A percentile compares a stretch with the other conserved stretches of the same genome.
phyloP scores from a whole-genome alignment of 2,797 vertebrate genomes.

The Syngnathus rostellatus region DNA sequence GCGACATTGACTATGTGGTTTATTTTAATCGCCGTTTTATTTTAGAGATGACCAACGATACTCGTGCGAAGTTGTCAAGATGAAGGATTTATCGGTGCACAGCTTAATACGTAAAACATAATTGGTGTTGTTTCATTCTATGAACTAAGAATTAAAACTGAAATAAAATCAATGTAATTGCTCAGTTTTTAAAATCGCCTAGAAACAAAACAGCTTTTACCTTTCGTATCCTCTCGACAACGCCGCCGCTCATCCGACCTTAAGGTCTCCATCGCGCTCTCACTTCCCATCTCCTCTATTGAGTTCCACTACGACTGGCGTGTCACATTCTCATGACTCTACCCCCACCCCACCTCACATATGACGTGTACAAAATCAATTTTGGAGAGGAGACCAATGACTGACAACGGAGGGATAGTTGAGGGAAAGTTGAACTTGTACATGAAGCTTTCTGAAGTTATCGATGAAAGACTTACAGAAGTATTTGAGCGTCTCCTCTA shows the following conservation, averaged over 20 bases:
- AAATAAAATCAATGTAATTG: not conserved
- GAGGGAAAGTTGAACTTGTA: no score
- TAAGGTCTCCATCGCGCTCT: conserved; percentile 14
- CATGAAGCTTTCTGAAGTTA: no score
- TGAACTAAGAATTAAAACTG: not conserved
- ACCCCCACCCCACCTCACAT: no score
- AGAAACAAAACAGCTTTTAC: conserved; percentile 57
- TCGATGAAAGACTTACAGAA: conserved; percentile 79
- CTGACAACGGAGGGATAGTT: not conserved
- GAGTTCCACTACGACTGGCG: conserved; percentile 6
- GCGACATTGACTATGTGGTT: not conserved
- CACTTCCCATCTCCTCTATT: conserved; percentile 7
- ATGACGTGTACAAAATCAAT: not conserved
- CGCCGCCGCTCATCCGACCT: conserved; percentile 38
- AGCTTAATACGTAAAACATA: no score
- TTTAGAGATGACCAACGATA: no score
- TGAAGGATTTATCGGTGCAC: no score
- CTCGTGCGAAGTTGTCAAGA: no score
- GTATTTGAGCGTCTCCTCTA: conserved; percentile 97
- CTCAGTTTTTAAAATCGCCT: not conserved
- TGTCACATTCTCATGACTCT: conserved; percentile 26
- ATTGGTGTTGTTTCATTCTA: no score
- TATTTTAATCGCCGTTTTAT: not conserved
- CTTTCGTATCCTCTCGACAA: conserved; percentile 74
- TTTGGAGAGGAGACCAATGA: conserved; percentile 4